These are phyloP conservation scores for Verasper variegatus DNA, from an alignment of 2,113 vertebrate genomes.

Conservation along the genomic window DNA sequence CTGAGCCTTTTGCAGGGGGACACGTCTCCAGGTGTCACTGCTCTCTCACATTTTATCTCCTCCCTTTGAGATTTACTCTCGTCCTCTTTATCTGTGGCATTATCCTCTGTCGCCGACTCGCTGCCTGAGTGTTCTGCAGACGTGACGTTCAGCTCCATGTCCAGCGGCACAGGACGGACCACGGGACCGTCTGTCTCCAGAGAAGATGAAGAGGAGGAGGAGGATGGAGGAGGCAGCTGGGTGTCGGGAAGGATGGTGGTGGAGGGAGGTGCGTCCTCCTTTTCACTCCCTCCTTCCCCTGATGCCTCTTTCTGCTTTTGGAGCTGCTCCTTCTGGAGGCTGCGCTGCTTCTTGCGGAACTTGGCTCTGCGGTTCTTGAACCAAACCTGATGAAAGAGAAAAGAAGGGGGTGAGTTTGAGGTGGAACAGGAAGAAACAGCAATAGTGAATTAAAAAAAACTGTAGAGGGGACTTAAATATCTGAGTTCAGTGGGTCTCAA, in stretches of 20 bases:
- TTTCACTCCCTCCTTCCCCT: constrained; percentile 84
- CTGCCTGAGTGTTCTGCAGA: constrained; percentile 94
- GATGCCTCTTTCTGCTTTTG: constrained; percentile 95
- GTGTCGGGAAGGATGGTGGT: constrained; percentile 77
- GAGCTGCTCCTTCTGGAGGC: constrained; percentile 97
- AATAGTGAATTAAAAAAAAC: neutral
- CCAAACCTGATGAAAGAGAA: constrained; percentile 87
- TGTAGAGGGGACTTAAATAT: neutral
- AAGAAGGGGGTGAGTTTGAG: neutral
- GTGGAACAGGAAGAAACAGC: neutral
- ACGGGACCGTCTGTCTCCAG: constrained; percentile 82
- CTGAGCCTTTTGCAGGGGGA: constrained; percentile 90
- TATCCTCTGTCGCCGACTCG: constrained; percentile 93
- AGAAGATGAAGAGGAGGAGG: constrained; percentile 72
- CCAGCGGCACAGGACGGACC: constrained; percentile 73
- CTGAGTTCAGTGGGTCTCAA: neutral
- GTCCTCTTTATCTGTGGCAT: constrained; percentile 87
- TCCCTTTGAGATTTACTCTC: constrained; percentile 86
- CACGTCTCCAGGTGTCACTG: constrained; percentile 82
- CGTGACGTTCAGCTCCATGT: constrained; percentile 91
- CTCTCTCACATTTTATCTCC: constrained; percentile 89
- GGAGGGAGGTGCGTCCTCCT: constrained; percentile 67
- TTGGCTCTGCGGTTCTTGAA: constrained; percentile 99
- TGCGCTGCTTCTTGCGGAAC: constrained; percentile 98
- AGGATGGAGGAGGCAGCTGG: constrained; percentile 79